Evolutionary conservation across 37 sponge, comb jelly and placozoan genomes (phyloP).

Genomic region (Beroe ovata): DNA sequence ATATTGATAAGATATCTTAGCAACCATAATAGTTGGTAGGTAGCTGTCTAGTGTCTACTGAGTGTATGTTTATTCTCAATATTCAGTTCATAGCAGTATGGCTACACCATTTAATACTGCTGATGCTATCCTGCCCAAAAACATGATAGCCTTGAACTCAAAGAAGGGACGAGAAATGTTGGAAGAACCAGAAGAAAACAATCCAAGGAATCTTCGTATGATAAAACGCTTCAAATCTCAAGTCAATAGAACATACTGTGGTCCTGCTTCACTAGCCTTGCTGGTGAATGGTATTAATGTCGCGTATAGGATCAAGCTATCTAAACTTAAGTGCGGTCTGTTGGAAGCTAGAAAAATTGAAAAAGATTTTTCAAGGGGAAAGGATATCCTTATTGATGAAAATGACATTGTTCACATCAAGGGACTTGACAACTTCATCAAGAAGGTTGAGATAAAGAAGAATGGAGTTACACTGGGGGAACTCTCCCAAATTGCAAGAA

Average conservation of each 20-base stretch:
- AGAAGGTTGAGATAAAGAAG: not conserved
- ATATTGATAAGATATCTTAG: too few species aligned
- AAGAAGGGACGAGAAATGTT: not conserved
- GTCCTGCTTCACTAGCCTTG: not conserved
- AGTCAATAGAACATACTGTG: not conserved
- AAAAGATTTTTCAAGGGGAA: not conserved
- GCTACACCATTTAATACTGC: not conserved
- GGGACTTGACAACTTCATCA: not conserved
- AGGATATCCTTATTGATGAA: not conserved
- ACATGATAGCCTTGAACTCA: not conserved
- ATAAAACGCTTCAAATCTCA: not conserved
- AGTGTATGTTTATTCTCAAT: too few species aligned
- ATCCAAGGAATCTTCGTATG: not conserved
- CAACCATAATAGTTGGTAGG: too few species aligned
- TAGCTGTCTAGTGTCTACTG: too few species aligned
- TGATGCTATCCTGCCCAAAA: not conserved
- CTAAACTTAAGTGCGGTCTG: not conserved
- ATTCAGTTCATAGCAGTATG: too few species aligned
- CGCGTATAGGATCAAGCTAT: not conserved
- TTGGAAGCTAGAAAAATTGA: not conserved
- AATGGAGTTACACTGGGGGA: not conserved
- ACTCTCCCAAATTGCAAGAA: not conserved
- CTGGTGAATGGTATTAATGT: not conserved
- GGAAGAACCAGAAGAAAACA: not conserved
- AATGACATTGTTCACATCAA: not conserved